A percentile compares a stretch with the other conserved stretches of the same genome.
phyloP scores from a whole-genome alignment of 2,113 vertebrate genomes.

The Xenotilapia leptura region DNA sequence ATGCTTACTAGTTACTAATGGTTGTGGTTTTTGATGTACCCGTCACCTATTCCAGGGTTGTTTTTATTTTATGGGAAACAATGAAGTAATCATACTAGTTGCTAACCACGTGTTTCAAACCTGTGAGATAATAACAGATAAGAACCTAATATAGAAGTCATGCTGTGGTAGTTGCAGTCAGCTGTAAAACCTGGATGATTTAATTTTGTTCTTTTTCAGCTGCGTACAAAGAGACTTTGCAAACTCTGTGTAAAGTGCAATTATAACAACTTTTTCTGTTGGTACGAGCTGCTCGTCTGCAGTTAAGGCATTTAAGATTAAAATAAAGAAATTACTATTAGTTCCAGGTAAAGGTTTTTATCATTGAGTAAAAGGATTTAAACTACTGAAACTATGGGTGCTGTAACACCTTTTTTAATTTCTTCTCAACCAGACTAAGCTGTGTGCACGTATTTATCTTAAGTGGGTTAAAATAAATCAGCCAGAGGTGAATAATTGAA shows the following conservation, averaged over 20 bases:
- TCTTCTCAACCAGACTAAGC: not conserved
- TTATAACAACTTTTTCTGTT: not conserved
- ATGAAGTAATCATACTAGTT: not conserved
- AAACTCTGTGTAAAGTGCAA: not conserved
- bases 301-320: not conserved
- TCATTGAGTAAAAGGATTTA: not conserved
- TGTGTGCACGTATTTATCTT: not conserved
- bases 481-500: slow-evolving; percentile 23
- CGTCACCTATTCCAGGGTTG: not conserved
- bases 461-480: not conserved
- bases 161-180: not conserved
- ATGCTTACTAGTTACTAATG: not conserved
- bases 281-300: not conserved
- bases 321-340: not conserved
- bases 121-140: not conserved
- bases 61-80: not conserved
- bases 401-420: not conserved
- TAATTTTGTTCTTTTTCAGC: not conserved
- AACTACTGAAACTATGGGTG: not conserved
- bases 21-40: not conserved
- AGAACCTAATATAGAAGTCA: not conserved
- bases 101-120: not conserved
- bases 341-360: not conserved
- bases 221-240: not conserved
- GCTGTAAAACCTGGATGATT: not conserved